Percentiles rank a stretch among this genome's conserved stretches.
Evolutionary conservation across 1,140 invertebrate species (phyloP).

Genomic region (Heliconius himera): DNA sequence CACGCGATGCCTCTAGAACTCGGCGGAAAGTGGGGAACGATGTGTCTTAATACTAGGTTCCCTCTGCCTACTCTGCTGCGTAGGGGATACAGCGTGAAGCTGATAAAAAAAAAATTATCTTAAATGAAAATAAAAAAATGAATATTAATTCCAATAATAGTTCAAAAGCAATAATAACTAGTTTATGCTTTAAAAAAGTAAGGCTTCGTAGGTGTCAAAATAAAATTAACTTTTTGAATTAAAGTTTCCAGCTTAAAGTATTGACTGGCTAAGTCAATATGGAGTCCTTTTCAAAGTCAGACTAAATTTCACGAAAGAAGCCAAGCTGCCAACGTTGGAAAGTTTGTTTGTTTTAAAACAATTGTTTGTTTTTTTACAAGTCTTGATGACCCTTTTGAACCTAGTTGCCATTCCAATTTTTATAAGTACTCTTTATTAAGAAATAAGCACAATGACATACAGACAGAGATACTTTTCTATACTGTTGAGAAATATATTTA

Average conservation of each 20-base stretch:
- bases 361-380: not conserved
- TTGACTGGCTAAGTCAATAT: not conserved
- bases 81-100: no score
- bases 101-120: no score
- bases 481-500: no score
- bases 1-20: no score
- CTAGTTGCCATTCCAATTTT: not conserved
- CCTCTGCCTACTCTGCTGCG: no score
- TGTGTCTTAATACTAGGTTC: no score
- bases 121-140: not conserved
- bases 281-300: not conserved
- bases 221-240: not conserved
- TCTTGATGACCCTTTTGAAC: not conserved
- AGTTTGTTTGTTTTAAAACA: not conserved
- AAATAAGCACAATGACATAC: no score
- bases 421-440: not conserved
- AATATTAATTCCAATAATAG: no score
- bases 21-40: no score
- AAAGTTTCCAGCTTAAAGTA: not conserved
- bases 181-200: no score
- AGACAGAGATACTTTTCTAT: no score
- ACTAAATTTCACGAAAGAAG: constrained; percentile 8
- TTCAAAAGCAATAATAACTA: no score
- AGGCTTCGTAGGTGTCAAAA: not conserved
- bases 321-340: not conserved